These are phyloP conservation scores for Pelochelys cantorii DNA, from an alignment of 2,797 vertebrate genomes.

Conservation along the genomic window DNA sequence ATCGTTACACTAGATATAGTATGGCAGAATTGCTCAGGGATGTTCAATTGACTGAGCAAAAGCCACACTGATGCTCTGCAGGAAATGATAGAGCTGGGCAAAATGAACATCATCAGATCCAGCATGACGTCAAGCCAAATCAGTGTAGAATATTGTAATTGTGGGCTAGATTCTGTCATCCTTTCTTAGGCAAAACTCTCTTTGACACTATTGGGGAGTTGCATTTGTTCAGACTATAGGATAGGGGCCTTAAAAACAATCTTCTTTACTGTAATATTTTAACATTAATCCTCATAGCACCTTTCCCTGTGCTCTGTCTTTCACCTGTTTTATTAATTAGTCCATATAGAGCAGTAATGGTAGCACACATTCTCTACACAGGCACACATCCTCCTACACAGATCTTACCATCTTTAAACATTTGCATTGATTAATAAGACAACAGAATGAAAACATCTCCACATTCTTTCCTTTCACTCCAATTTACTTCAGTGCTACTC, in stretches of 20 bases:
- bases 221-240: not conserved
- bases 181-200: not conserved
- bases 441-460: not conserved
- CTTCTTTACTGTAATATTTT: not conserved
- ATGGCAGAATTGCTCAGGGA: not conserved
- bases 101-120: not conserved
- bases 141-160: not conserved
- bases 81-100: not conserved
- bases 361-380: not conserved
- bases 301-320: not conserved
- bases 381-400: not conserved
- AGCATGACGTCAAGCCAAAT: not conserved
- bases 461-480: slow-evolving; percentile 10
- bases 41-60: not conserved
- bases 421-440: not conserved
- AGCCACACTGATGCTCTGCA: fast-evolving
- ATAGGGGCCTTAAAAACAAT: not conserved
- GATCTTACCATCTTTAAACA: not conserved
- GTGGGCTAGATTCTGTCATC: not conserved
- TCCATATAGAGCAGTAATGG: slow-evolving; percentile 7
- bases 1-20: not conserved
- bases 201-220: not conserved
- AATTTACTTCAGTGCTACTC: not conserved
- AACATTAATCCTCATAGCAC: not conserved
- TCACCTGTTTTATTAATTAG: not conserved